Base-by-base conservation (phyloP, 1,140 invertebrate species). In the Nephotettix cincticeps region DNA sequence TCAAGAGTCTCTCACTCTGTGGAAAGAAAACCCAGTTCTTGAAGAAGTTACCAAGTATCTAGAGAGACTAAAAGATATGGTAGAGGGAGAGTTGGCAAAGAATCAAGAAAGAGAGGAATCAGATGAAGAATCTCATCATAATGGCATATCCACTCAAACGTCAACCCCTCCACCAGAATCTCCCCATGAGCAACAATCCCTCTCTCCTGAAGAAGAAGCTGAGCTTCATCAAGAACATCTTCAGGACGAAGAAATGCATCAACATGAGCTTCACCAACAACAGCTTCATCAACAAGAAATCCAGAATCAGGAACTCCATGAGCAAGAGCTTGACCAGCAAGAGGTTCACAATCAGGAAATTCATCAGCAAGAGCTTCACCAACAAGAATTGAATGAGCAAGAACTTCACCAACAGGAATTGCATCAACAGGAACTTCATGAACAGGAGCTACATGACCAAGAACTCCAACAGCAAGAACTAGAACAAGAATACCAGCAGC, bases 1-100 rank as follows among this genome's bases (percentile, higher is more conserved):
- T 75, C 86, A 80, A 74, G 86, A 80, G 78, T 72, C 75, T 43
- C 63, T 72, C 9, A 79, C 81, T 0, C 76, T 88, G 45, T 86
- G 86, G 79, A 88, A 88, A 76, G 86, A 91, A 78, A 91, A 90
- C 80, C 87, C 89, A n/a, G 87, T 90, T 19, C 81, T 91, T 32
- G 88, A 90, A 77, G 90, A 91, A 81, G 87, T 91, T 68, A 89
- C 89, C 27, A 86, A 89, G 74, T 89, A 88, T 77, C 80, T 92
- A 65, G 87, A 90, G 78, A 84, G 86, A 68, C 80, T 91, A 30
- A 90, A 90, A 78, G 84, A 80, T 30, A 86, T 87, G 81, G 84
- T 90, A 1, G 86, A 87, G 70, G 79, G 76, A 66, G 81, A 78
- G 51, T 73, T 78, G 1, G 75, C 75, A 76, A 13, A 69, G 70